These are phyloP conservation scores for Elaphurus davidianus DNA, from an alignment of 2,113 vertebrate genomes.

Conservation along the genomic window DNA sequence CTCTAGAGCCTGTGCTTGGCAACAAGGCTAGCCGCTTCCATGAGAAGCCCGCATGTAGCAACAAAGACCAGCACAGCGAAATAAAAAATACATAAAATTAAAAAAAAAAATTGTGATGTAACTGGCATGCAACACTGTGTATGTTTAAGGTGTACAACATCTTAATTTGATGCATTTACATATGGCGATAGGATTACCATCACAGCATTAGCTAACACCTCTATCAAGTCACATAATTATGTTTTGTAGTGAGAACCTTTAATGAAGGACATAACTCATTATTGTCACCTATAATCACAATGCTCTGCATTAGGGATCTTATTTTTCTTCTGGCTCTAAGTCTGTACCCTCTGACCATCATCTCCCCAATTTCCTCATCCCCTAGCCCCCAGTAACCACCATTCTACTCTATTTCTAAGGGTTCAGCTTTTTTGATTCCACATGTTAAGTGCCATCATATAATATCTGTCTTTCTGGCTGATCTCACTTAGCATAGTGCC, in stretches of 20 bases:
- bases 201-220: neutral
- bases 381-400: neutral
- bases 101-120: neutral
- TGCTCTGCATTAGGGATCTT: neutral
- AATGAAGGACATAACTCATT: neutral
- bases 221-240: neutral
- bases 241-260: neutral
- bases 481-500: neutral
- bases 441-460: neutral
- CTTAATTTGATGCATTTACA: neutral
- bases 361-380: neutral
- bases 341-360: neutral
- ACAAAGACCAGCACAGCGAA: neutral
- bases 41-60: neutral
- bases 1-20: neutral
- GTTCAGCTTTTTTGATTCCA: neutral
- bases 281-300: neutral
- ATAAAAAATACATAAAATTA: neutral
- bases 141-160: neutral
- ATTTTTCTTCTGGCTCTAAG: neutral
- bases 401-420: neutral
- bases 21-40: neutral
- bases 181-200: neutral
- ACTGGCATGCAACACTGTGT: neutral
- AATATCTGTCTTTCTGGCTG: neutral